Percentiles rank a stretch among this genome's conserved stretches.
phyloP scores from a whole-genome alignment of 1,140 invertebrate species.

The Drosophila insularis region DNA sequence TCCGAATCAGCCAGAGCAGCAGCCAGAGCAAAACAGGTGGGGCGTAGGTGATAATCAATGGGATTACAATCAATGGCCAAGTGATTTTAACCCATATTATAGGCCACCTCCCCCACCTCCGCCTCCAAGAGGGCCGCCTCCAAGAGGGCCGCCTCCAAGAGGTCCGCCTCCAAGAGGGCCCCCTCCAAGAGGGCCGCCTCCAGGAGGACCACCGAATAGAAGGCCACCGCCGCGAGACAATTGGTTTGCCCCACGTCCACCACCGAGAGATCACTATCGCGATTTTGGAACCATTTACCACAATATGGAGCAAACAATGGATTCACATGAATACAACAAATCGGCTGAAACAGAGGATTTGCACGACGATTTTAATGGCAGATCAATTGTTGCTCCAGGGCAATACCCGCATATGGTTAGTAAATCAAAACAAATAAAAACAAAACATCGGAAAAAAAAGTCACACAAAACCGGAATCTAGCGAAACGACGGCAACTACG shows the following conservation, averaged over 20 bases:
- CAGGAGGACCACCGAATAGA: background rate
- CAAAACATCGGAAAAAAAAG: conserved; percentile 22
- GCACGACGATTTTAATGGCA: conserved; percentile 62
- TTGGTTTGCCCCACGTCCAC: conserved; percentile 29
- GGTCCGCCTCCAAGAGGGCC: conserved; percentile 5
- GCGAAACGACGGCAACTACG: conserved; percentile 30
- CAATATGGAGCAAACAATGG: conserved; percentile 33
- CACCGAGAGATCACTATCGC: conserved; percentile 27
- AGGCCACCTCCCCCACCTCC: conserved; percentile 40
- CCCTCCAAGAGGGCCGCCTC: background rate
- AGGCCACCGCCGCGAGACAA: background rate
- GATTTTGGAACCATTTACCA: conserved; percentile 51
- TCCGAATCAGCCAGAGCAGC: background rate
- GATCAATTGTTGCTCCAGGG: conserved; percentile 62
- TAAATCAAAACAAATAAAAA: conserved; percentile 16
- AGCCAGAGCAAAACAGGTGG: conserved; percentile 45
- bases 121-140: conserved; percentile 32
- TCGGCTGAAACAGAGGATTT: conserved; percentile 44
- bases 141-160: conserved; percentile 30
- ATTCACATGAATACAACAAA: conserved; percentile 42
- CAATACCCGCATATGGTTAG: conserved; percentile 67
- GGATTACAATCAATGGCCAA: conserved; percentile 30
- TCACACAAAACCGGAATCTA: conserved; percentile 47
- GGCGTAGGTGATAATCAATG: conserved; percentile 28
- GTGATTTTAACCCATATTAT: conserved; percentile 46